phyloP scores from a whole-genome alignment of 2,797 vertebrate genomes.

The Girardinus metallicus region DNA sequence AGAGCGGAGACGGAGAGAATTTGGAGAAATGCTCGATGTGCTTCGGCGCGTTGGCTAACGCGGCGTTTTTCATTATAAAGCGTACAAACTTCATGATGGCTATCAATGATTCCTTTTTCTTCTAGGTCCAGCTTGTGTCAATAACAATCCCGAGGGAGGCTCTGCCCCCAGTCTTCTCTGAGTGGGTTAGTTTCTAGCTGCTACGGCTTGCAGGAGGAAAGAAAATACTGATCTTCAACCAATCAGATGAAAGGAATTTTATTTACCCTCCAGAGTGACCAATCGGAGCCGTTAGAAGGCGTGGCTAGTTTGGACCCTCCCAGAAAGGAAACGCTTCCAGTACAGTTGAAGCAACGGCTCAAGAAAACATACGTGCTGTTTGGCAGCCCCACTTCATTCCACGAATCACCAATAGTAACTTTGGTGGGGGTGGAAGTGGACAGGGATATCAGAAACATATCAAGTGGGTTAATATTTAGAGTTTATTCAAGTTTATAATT shows the following conservation, averaged over 20 bases:
- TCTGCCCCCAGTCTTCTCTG: not conserved
- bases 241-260: constrained; percentile 20
- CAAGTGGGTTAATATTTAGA: too few relatives aligned
- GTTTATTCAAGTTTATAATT: not conserved
- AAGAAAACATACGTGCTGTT: not conserved
- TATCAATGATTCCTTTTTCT: not conserved
- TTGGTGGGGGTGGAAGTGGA: not conserved
- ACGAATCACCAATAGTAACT: not conserved
- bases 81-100: constrained; percentile 88
- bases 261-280: not conserved
- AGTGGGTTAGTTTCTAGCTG: not conserved
- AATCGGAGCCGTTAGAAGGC: constrained; percentile 26
- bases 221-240: constrained; percentile 14
- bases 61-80: constrained; percentile 88
- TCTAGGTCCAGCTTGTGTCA: not conserved
- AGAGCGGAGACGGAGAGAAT: constrained; percentile 95
- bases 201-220: not conserved
- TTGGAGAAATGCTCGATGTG: constrained; percentile 96
- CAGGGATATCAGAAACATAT: not conserved
- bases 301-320: constrained; percentile 4
- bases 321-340: not conserved
- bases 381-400: not conserved
- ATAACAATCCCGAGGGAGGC: not conserved
- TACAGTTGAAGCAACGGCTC: not conserved
- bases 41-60: constrained; percentile 87